Evolutionary conservation across 2,888 invertebrate genomes (phyloP), one percentile per base, ranked within the genome.

Genomic region (Gymnosoma rotundatum): DNA sequence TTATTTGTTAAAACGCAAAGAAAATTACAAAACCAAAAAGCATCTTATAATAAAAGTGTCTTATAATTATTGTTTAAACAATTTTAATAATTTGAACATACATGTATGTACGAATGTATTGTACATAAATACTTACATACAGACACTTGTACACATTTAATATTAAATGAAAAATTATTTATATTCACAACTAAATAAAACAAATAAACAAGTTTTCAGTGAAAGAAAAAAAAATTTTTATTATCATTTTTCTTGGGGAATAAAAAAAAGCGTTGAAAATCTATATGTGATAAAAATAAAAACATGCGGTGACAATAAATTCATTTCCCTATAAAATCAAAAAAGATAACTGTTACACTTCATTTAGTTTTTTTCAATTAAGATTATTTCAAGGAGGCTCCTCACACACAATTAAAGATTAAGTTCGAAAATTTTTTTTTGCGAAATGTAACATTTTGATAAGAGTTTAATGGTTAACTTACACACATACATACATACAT

Each of bases 21-120:
- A 72, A 72, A 48, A 64, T 52, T 60, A 14, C 36, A 25, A 18
- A 32, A 67, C 70, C 70, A 72, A 58, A 58, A 70, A 67, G 61
- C 80, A 72, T 81, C 80, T 67, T 72, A 64, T 52, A 67, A 54
- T 18, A 64, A 45, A 84, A 84, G 84, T 81, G 81, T 74, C 78
- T 81, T 66, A 78, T 69, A 54, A 52, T 78, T 76, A 12, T 38
- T 66, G 1, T 63, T 52, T 52, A 52, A 18, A 52, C 50, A 52
- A 7, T 18, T 58, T 69, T 45, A n/a, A 54, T 38, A 14, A 25
- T 32, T 21, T 50, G 8, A 48, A 25, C 52, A 36, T 18, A 63
- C 21, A 45, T 21, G n/a, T n/a, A 48, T n/a, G 14, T 16, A 12
- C 7, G 7, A n/a, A n/a, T n/a, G n/a, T n/a, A n/a, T n/a, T 12